phyloP scores from a whole-genome alignment of 2,888 invertebrate species.

The Nyleta sp. region DNA sequence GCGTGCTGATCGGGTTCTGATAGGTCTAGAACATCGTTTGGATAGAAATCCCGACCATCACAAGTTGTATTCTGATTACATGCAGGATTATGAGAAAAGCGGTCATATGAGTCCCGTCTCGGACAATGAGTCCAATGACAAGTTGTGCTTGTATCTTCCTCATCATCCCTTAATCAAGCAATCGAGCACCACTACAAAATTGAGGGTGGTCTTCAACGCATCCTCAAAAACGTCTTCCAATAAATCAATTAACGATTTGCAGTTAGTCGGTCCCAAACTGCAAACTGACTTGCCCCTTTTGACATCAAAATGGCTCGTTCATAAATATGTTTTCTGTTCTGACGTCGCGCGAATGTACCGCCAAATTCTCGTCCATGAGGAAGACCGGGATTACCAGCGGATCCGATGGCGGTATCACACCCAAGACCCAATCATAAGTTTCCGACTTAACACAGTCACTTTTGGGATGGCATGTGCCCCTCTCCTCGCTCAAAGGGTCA shows the following conservation, averaged over 20 bases:
- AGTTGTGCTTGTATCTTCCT: neutral
- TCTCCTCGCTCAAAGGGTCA: conserved; percentile 20
- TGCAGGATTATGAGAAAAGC: too few species aligned
- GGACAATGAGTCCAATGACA: too few species aligned
- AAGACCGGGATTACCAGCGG: conserved; percentile 5
- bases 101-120: too few species aligned
- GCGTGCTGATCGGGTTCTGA: too few species aligned
- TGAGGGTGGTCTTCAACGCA: conserved; percentile 5
- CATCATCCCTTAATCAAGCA: neutral
- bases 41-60: too few species aligned
- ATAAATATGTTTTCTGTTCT: neutral
- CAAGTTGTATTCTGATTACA: too few species aligned
- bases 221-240: neutral
- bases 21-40: too few species aligned
- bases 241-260: neutral
- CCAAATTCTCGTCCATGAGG: neutral
- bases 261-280: conserved; percentile 20
- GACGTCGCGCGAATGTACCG: conserved; percentile 11
- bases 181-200: conserved; percentile 3
- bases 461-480: conserved; percentile 42
- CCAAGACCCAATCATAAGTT: neutral
- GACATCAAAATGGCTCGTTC: neutral
- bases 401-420: neutral
- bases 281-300: conserved; percentile 3
- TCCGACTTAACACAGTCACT: conserved; percentile 26